Evolutionary conservation across 1,140 invertebrate genomes (phyloP).

Genomic region (Drosophila gunungcola): DNA sequence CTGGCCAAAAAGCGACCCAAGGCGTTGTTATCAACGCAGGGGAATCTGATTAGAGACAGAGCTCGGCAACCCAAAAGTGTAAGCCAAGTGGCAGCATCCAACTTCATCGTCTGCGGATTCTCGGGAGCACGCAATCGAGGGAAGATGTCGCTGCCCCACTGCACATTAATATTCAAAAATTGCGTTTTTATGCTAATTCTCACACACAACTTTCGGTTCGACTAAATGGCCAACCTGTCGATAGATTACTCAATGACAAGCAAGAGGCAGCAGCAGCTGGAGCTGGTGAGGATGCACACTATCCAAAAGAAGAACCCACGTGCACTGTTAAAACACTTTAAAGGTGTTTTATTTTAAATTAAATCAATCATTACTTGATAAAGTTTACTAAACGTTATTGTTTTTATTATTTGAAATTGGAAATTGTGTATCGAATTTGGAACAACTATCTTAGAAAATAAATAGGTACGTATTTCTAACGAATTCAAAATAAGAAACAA

Average conservation of each 20-base stretch:
- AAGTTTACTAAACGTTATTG: too few relatives aligned
- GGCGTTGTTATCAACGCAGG: constrained; percentile 61
- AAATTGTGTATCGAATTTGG: too few relatives aligned
- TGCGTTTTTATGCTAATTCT: constrained; percentile 84
- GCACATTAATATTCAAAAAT: constrained; percentile 84
- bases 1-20: constrained; percentile 46
- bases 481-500: too few relatives aligned
- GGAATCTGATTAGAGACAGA: constrained; percentile 48
- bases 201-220: constrained; percentile 47
- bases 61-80: constrained; percentile 50
- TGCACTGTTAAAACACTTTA: not conserved
- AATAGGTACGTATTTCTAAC: too few relatives aligned
- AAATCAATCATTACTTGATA: too few relatives aligned
- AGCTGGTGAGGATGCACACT: constrained; percentile 31
- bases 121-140: constrained; percentile 62
- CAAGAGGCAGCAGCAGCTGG: constrained; percentile 29
- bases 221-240: constrained; percentile 75
- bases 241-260: constrained; percentile 84
- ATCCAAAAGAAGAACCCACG: constrained; percentile 10
- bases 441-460: too few relatives aligned
- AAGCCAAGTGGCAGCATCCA: constrained; percentile 72
- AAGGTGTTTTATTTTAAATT: too few relatives aligned
- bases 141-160: constrained; percentile 53
- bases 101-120: constrained; percentile 20
- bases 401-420: too few relatives aligned